These are phyloP conservation scores for Nudaria mundana DNA, from an alignment of 2,888 invertebrate species.

Conservation along the genomic window DNA sequence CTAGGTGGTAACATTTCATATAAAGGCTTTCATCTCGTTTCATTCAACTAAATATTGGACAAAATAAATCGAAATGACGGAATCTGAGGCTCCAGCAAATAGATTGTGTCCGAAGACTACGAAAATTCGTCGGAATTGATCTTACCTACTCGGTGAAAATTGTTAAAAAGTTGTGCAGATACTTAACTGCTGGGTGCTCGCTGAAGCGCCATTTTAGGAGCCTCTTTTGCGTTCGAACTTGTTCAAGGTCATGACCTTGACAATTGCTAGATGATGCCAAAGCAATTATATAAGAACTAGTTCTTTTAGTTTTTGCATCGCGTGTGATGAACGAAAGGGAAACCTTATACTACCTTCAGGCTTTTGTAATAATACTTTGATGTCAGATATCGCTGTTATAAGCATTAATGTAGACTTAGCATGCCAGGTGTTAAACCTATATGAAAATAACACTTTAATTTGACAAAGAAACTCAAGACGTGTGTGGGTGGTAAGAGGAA, in stretches of 20 bases:
- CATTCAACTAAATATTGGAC: too few species aligned
- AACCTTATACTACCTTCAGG: constrained; percentile 24
- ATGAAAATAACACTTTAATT: constrained; percentile 14
- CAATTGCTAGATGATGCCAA: constrained; percentile 37
- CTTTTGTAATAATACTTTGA: constrained; percentile 20
- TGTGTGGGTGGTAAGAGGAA: constrained; percentile 41
- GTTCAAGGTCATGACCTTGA: constrained; percentile 51
- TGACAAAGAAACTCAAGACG: constrained; percentile 19
- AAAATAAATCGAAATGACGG: too few species aligned
- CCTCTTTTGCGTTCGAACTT: constrained; percentile 32
- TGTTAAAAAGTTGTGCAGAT: too few species aligned
- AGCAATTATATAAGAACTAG: constrained; percentile 47
- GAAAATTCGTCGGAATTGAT: too few species aligned
- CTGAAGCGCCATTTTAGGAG: constrained; percentile 20
- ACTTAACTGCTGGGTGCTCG: too few species aligned
- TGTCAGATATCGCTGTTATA: constrained; percentile 22
- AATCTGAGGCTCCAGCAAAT: too few species aligned
- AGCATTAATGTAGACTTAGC: too few species aligned
- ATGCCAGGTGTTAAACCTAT: neutral
- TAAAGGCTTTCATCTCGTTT: too few species aligned
- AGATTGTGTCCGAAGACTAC: too few species aligned
- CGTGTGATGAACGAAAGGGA: constrained; percentile 45
- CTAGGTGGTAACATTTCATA: too few species aligned
- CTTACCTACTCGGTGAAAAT: too few species aligned
- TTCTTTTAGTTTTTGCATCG: constrained; percentile 44